Evolutionary conservation across 2,113 vertebrate species (phyloP), one percentile per base, ranked within the genome.

Genomic region (Atrichornis clamosus): DNA sequence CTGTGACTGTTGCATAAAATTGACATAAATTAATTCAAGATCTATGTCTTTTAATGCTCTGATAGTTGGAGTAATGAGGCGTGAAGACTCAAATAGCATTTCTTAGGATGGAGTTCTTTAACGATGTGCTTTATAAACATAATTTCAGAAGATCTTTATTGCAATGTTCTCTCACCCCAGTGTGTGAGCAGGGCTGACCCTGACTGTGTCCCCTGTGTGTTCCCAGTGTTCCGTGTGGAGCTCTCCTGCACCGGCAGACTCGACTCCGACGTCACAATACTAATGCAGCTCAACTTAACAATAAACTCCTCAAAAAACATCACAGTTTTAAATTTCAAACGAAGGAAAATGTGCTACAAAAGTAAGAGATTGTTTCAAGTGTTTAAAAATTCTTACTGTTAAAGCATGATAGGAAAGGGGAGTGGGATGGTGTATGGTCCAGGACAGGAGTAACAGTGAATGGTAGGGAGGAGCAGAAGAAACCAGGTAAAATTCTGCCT

Each of bases 321-420:
- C 97, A 99, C 99, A 99, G 98, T 99, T 93, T 98, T 99, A 90
- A 99, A 99, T 98, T 99, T 99, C 98, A 99, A 99, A 97, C 98
- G 99, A 94, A 99, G 99, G 99, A 99, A 99, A 99, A 99, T 99
- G 98, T 99, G 99, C 98, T 99, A 99, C 96, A 99, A 98, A 98
- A 98, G 99, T 99, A 98, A 98, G 98, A 47, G 47, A 73, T 78
- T 4, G 17, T 92, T 95, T 89, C 32, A 50, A 83, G 50, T 70
- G 6, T 35, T 47, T 15, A 6, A 8, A 50, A 26, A 26, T 7
- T 84, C 37, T 60, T 67, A 39, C 22, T 59, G 30, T 52, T 59
- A 2, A 35, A n/a, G 21, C 18, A 1, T 26, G 21, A 4, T n/a
- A 35, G 52, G 30, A 41, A 23, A 50, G 88, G 53, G 11, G n/a